These are phyloP conservation scores for Morinoia aosen DNA, from an alignment of 2,888 invertebrate species.

Conservation along the genomic window DNA sequence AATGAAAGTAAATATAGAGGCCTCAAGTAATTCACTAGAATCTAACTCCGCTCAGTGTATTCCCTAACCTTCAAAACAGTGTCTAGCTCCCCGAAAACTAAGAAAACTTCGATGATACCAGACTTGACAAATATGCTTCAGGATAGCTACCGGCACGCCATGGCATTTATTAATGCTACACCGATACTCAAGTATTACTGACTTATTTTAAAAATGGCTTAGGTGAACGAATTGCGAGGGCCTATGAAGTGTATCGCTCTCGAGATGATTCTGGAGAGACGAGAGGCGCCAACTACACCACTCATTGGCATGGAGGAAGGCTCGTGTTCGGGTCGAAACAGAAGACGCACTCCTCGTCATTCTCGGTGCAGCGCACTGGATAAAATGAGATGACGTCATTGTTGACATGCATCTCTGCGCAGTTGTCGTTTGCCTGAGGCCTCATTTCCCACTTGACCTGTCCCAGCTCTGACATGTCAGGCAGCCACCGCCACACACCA, in stretches of 20 bases:
- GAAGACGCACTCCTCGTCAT: conserved; percentile 6
- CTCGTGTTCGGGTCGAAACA: conserved; percentile 1
- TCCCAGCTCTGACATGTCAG: neutral
- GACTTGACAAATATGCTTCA: no score
- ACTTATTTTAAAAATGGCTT: no score
- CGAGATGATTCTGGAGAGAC: neutral
- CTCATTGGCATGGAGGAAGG: neutral
- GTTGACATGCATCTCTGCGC: neutral
- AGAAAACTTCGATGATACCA: no score
- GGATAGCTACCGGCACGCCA: no score
- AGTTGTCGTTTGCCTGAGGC: neutral
- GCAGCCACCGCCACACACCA: neutral
- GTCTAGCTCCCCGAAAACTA: no score
- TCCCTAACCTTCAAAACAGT: no score
- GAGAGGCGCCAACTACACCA: neutral
- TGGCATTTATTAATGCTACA: no score
- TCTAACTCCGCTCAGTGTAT: no score
- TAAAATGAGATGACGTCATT: neutral
- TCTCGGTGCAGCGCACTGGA: neutral
- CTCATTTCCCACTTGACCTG: neutral
- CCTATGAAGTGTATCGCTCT: neutral
- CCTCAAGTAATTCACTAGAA: no score
- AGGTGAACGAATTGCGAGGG: no score
- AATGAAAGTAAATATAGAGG: no score
- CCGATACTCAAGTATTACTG: no score